Conservation (phyloP, 2,797 vertebrate genomes). For the Pempheris klunzingeri region DNA sequence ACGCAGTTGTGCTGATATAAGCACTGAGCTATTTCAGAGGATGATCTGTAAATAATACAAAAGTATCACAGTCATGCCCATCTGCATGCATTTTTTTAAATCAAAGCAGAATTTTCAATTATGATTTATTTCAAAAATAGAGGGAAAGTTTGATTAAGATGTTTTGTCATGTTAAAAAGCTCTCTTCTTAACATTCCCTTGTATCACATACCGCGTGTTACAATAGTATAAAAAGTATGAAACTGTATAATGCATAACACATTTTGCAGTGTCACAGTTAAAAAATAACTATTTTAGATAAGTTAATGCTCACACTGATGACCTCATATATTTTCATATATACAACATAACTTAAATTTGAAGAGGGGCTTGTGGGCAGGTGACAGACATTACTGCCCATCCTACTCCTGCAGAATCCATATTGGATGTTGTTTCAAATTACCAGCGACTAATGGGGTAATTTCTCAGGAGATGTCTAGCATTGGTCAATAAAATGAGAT, state of each 20-base stretch:
- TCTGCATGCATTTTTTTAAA: slow-evolving; percentile 48
- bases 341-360: slow-evolving; percentile 34
- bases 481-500: slow-evolving; percentile 43
- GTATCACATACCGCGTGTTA: not conserved
- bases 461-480: not conserved
- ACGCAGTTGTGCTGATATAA: slow-evolving; percentile 43
- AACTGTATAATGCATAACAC: not conserved
- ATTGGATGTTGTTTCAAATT: slow-evolving; percentile 10
- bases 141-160: not conserved
- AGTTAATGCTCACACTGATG: not conserved
- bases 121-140: slow-evolving; percentile 8
- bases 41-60: slow-evolving; percentile 60
- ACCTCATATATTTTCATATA: slow-evolving; percentile 10
- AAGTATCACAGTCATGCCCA: slow-evolving; percentile 30
- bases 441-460: not conserved
- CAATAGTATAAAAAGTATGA: not conserved
- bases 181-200: not conserved
- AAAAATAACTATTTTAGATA: not conserved
- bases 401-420: slow-evolving; percentile 7
- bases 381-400: not conserved
- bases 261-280: not conserved
- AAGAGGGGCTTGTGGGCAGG: not conserved
- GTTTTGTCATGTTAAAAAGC: not conserved
- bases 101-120: slow-evolving; percentile 13
- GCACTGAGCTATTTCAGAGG: slow-evolving; percentile 59